Percentiles rank a stretch among this genome's conserved stretches.
These are phyloP conservation scores for Peromyscus nudipes DNA, from an alignment of 2,797 vertebrate species.

Conservation along the genomic window DNA sequence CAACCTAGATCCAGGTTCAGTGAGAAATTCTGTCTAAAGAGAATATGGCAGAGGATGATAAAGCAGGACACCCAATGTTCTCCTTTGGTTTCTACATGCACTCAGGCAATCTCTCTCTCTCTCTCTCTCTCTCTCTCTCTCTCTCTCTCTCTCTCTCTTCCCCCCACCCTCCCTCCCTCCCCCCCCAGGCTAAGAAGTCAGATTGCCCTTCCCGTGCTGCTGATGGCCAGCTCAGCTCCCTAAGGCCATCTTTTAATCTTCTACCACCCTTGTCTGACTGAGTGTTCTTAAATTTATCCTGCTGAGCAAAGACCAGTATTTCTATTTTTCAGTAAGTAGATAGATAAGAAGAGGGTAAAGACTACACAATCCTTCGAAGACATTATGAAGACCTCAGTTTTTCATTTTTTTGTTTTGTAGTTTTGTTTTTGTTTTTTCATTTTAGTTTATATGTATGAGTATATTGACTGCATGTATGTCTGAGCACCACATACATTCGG, in stretches of 20 bases:
- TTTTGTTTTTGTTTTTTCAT: neutral
- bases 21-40: neutral
- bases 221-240: neutral
- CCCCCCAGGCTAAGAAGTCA: neutral
- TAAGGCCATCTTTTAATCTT: neutral
- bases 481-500: neutral
- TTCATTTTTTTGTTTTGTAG: neutral
- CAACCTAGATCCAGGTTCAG: neutral
- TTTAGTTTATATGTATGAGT: neutral
- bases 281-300: neutral
- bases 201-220: accelerated
- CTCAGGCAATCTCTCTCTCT: neutral
- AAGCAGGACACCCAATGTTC: neutral
- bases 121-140: too few species aligned
- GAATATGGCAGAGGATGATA: neutral
- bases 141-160: too few species aligned
- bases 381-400: neutral
- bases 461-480: neutral
- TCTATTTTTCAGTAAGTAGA: neutral
- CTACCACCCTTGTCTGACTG: neutral
- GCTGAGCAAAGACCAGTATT: neutral
- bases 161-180: too few species aligned
- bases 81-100: neutral
- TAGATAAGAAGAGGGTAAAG: neutral
- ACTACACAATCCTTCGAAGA: neutral